Evolutionary conservation across 1,140 invertebrate species (phyloP), one percentile per base, ranked within the genome.

Genomic region (Atta colombica): DNA sequence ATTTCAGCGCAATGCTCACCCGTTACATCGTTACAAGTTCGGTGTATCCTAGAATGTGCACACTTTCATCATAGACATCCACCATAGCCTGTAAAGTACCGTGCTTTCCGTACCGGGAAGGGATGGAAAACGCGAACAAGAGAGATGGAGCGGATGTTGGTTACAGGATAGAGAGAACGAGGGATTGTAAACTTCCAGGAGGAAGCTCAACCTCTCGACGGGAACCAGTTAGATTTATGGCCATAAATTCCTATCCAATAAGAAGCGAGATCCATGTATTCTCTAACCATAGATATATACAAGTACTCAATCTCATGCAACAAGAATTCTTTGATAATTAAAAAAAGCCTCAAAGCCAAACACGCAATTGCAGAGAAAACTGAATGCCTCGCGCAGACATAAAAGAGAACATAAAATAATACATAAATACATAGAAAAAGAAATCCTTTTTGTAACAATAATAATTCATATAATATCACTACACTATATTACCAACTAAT

Each of bases 221-320:
- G 75, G 88, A 91, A 92, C 90, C 92, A 89, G 77, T 87, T 92
- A 91, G 91, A 94, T 94, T 94, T 94, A 94, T 93, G 92, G 87
- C 78, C 87, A 92, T 93, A 93, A 94, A 94, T 94, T 93, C 92
- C 90, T 90, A 92, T 92, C 93, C 88, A 93, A 93, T 94, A 93
- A 93, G 91, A 91, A 91, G 89, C 88, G 80, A 89, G 89, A 87
- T 88, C 91, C 88, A 87, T 87, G 55, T 65, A 69, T 69, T 68
- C 66, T 82, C 63, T 65, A 74, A 89, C 77, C 49, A n/a, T 72
- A 51, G 61, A 74, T 69, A 63, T 51, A 53, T 68, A 45, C 25
- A 61, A 75, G 39, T 49, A 51, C 39, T 60, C 71, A 31, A 12
- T 35, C 49, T 69, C 68, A 21, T 55, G 8, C 16, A 71, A 58